Conservation (phyloP, 2,113 vertebrate species). For the Lontra canadensis region DNA sequence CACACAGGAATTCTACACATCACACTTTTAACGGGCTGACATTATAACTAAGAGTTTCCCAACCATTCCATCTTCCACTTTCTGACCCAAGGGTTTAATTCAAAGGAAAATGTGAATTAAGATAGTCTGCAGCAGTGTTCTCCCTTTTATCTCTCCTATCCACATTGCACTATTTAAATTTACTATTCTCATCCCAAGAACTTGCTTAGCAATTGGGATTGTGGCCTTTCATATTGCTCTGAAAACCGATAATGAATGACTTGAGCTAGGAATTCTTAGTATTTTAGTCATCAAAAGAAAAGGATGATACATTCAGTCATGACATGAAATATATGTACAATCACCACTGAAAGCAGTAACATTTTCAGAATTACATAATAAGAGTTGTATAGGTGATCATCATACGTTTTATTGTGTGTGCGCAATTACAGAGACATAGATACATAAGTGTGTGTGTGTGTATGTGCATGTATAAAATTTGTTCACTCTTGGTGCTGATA, state of each 20-base stretch:
- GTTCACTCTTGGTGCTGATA: background rate
- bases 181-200: constrained; percentile 33
- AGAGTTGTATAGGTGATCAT: background rate
- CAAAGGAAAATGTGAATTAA: constrained; percentile 61
- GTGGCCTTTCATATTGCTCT: constrained; percentile 30
- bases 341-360: background rate
- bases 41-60: constrained; percentile 18
- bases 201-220: constrained; percentile 27
- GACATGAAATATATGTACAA: background rate
- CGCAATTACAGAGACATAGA: background rate
- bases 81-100: constrained; percentile 63
- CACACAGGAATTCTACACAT: background rate
- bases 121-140: background rate
- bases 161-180: constrained; percentile 61
- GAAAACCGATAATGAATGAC: constrained; percentile 44
- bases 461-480: background rate
- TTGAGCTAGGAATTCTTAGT: background rate
- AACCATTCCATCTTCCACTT: constrained; percentile 15
- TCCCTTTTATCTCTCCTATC: constrained; percentile 56
- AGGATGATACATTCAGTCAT: background rate
- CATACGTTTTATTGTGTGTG: background rate
- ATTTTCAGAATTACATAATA: background rate
- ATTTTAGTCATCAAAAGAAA: constrained; percentile 55
- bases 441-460: background rate
- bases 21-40: constrained; percentile 16